phyloP scores from a whole-genome alignment of 2,797 vertebrate species.

The Melopsittacus undulatus region DNA sequence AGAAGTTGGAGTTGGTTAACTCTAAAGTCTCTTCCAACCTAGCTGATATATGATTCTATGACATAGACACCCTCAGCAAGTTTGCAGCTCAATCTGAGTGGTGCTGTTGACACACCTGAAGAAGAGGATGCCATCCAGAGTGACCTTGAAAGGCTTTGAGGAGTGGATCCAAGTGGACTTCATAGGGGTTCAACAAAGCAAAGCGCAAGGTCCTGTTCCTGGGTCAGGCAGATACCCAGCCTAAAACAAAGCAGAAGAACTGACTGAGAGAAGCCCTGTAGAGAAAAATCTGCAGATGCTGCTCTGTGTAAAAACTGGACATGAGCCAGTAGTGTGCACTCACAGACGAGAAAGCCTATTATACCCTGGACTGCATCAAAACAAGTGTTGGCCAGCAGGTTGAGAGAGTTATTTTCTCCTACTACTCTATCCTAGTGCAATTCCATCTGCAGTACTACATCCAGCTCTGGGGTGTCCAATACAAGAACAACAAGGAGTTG shows the following conservation, averaged over 20 bases:
- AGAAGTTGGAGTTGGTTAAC: background rate
- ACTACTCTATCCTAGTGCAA: background rate
- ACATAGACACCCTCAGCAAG: background rate
- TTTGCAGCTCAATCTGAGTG: background rate
- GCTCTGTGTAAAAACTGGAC: background rate
- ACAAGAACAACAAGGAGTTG: background rate
- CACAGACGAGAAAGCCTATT: background rate
- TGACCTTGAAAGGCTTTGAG: background rate
- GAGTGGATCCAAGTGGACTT: background rate
- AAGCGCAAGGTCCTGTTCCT: background rate
- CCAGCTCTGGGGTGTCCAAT: background rate
- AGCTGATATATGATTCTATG: background rate
- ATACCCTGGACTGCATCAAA: background rate
- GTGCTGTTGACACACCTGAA: rapidly evolving
- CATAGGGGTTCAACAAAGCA: background rate
- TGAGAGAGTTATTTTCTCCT: rapidly evolving
- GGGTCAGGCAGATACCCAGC: background rate
- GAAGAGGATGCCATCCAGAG: background rate
- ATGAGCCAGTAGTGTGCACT: background rate
- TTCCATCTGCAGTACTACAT: rapidly evolving
- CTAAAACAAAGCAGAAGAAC: background rate
- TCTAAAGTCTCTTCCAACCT: background rate
- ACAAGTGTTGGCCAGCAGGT: rapidly evolving
- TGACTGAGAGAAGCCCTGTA: background rate
- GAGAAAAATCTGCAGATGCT: background rate